phyloP scores from a whole-genome alignment of 2,113 vertebrate species.

The Grammomys surdaster region DNA sequence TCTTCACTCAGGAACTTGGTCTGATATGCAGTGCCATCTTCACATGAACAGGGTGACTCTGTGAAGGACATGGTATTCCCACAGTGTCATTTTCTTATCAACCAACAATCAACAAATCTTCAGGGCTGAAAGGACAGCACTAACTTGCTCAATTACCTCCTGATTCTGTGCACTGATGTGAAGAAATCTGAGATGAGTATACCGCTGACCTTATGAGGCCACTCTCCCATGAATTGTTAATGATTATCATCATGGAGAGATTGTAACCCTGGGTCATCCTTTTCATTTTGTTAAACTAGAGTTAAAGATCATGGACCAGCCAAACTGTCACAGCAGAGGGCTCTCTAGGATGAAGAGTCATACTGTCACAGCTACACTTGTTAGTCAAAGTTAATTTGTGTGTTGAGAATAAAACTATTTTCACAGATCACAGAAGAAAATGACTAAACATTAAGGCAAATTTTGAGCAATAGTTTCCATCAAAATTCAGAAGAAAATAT shows the following conservation, averaged over 20 bases:
- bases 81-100: constrained; percentile 49
- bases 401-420: background rate
- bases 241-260: constrained; percentile 45
- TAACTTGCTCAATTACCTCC: constrained; percentile 74
- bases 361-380: background rate
- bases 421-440: background rate
- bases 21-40: constrained; percentile 33
- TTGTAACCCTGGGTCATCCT: constrained; percentile 6
- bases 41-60: background rate
- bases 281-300: constrained; percentile 64
- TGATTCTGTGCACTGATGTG: constrained; percentile 67
- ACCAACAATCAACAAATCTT: constrained; percentile 74
- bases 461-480: background rate
- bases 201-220: constrained; percentile 67
- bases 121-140: constrained; percentile 41
- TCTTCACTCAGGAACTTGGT: constrained; percentile 56
- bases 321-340: constrained; percentile 19
- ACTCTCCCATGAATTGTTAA: constrained; percentile 70
- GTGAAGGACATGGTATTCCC: constrained; percentile 28
- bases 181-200: constrained; percentile 66
- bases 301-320: constrained; percentile 35
- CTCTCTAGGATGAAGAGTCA: background rate
- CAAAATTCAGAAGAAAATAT: background rate
- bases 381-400: background rate
- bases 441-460: background rate